Evolutionary conservation across 2,797 vertebrate species (phyloP).

Genomic region (Hirundo rustica): DNA sequence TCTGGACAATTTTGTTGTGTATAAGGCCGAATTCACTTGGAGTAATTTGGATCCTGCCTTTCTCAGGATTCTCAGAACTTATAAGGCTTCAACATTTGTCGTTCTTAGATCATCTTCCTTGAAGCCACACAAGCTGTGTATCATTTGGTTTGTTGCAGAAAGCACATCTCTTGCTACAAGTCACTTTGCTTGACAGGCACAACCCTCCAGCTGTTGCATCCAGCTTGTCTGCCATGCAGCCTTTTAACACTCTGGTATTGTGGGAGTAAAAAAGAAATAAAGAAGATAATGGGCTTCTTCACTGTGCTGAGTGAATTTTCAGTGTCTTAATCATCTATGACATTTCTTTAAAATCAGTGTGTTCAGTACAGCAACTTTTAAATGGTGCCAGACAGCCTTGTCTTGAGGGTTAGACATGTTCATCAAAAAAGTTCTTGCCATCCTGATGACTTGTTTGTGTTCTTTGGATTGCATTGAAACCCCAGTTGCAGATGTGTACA

Average conservation of each 20-base stretch:
- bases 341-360: slow-evolving; percentile 35
- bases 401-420: slow-evolving; percentile 14
- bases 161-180: slow-evolving; percentile 42
- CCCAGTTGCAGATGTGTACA: slow-evolving; percentile 12
- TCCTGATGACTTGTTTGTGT: slow-evolving; percentile 35
- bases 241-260: slow-evolving; percentile 23
- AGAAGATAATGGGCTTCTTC: slow-evolving; percentile 19
- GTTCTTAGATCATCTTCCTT: slow-evolving; percentile 18
- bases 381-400: slow-evolving; percentile 15
- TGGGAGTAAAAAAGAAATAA: slow-evolving; percentile 25
- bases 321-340: slow-evolving; percentile 37
- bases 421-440: background rate
- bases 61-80: slow-evolving; percentile 45
- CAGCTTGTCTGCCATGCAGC: slow-evolving; percentile 46
- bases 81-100: slow-evolving; percentile 22
- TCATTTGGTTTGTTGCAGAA: background rate
- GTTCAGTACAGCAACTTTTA: slow-evolving; percentile 28
- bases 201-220: slow-evolving; percentile 61
- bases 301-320: slow-evolving; percentile 4
- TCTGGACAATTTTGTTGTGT: slow-evolving; percentile 44
- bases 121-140: background rate
- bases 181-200: slow-evolving; percentile 49
- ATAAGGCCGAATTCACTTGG: slow-evolving; percentile 27
- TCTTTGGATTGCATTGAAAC: slow-evolving; percentile 20
- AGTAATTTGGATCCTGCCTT: slow-evolving; percentile 50